Evolutionary conservation across 2,888 invertebrate species (phyloP).

Genomic region (Steinernema carpocapsae): DNA sequence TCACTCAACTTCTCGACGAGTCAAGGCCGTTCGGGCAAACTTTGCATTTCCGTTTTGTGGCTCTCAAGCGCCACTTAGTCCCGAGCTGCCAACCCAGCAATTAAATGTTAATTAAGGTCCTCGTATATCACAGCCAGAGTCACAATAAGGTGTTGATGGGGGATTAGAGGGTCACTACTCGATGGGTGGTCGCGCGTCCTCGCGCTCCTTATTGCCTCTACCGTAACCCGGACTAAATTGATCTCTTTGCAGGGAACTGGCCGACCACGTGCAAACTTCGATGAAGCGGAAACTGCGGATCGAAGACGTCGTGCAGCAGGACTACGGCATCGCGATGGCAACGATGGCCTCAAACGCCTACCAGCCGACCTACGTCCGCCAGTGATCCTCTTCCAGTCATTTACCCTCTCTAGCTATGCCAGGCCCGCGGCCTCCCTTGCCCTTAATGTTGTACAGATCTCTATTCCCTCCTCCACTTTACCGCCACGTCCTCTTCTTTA

Average conservation of each 20-base stretch:
- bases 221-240: slow-evolving; percentile 9
- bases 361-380: slow-evolving; percentile 31
- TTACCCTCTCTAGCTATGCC: slow-evolving; percentile 24
- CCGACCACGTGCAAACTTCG: slow-evolving; percentile 10
- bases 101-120: slow-evolving; percentile 29
- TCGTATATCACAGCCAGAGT: slow-evolving; percentile 11
- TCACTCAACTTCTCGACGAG: not conserved
- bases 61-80: slow-evolving; percentile 4
- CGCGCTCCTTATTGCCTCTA: not conserved
- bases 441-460: slow-evolving; percentile 34
- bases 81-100: slow-evolving; percentile 25
- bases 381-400: not conserved
- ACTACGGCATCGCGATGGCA: not conserved
- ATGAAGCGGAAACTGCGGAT: slow-evolving; percentile 30
- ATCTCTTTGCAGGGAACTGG: slow-evolving; percentile 22
- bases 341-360: slow-evolving; percentile 24
- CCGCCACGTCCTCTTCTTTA: not conserved
- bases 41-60: not conserved
- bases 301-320: slow-evolving; percentile 16
- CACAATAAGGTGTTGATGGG: slow-evolving; percentile 35
- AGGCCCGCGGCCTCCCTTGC: slow-evolving; percentile 29
- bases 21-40: slow-evolving; percentile 19
- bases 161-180: slow-evolving; percentile 29
- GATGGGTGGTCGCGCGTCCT: not conserved
- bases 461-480: slow-evolving; percentile 27